Percentiles rank a stretch among this genome's conserved stretches.
Conservation (phyloP, 1,140 invertebrate genomes). For the Heliconius hewitsoni region DNA sequence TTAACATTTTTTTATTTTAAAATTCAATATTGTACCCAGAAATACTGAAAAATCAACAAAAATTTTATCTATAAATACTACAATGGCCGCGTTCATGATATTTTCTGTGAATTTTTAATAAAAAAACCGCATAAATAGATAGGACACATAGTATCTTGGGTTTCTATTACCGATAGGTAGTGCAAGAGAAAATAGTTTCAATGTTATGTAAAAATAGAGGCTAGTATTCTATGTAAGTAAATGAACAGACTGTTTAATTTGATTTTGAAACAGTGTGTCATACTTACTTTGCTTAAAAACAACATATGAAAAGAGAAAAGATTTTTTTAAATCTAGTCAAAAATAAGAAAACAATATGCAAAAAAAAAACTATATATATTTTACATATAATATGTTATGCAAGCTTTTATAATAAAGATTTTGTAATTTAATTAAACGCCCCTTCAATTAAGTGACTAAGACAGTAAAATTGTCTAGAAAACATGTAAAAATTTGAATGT, state of each 20-base stretch:
- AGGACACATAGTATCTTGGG: slow-evolving; percentile 32
- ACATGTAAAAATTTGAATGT: no score
- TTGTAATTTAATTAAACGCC: not conserved
- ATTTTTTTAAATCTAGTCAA: not conserved
- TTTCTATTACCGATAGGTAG: slow-evolving; percentile 36
- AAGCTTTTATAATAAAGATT: not conserved
- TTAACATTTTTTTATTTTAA: slow-evolving; percentile 14
- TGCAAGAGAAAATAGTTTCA: slow-evolving; percentile 3
- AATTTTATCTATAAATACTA: not conserved
- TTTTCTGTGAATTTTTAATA: slow-evolving; percentile 2
- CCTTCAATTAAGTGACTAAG: no score
- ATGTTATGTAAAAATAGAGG: not conserved
- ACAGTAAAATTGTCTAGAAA: no score
- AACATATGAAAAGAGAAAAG: not conserved
- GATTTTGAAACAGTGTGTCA: slow-evolving; percentile 25
- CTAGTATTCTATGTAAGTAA: not conserved
- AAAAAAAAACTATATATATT: not conserved
- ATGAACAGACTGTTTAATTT: slow-evolving; percentile 23
- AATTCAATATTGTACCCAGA: not conserved
- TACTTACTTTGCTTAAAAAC: not conserved
- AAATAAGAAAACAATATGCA: not conserved
- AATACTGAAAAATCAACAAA: not conserved
- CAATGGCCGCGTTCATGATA: not conserved
- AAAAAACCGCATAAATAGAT: slow-evolving; percentile 29
- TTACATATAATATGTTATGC: not conserved